These are phyloP conservation scores for Triplophysa tibetana DNA, from an alignment of 2,113 vertebrate species.

Conservation along the genomic window DNA sequence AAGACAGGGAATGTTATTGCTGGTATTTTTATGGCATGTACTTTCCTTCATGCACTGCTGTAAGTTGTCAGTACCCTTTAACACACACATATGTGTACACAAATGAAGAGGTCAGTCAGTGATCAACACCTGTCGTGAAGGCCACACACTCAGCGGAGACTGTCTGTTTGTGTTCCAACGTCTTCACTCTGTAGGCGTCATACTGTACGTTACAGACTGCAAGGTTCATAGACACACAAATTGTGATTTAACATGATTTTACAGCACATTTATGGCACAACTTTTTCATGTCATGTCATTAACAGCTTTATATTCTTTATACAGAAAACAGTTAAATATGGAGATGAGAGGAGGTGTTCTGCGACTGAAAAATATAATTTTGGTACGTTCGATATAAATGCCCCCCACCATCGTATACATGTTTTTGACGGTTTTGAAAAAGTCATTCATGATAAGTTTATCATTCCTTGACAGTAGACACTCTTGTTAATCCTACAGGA, in stretches of 20 bases:
- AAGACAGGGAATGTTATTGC: constrained; percentile 46
- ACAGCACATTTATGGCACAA: too few relatives aligned
- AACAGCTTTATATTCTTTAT: too few relatives aligned
- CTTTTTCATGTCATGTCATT: too few relatives aligned
- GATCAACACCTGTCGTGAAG: constrained; percentile 61
- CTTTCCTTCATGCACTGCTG: constrained; percentile 33
- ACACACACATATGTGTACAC: background rate
- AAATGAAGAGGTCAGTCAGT: constrained; percentile 31
- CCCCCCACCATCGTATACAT: background rate
- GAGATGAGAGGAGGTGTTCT: too few relatives aligned
- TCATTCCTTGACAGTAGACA: constrained; percentile 30
- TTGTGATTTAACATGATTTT: too few relatives aligned
- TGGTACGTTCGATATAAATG: background rate
- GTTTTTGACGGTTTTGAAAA: background rate
- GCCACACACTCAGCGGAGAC: constrained; percentile 61
- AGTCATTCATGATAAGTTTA: constrained; percentile 29
- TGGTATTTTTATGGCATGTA: constrained; percentile 49
- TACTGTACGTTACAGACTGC: too few relatives aligned
- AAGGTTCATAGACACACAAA: too few relatives aligned
- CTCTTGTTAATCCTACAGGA: constrained; percentile 40
- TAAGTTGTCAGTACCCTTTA: constrained; percentile 6
- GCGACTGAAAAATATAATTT: too few relatives aligned
- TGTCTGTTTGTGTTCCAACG: constrained; percentile 33
- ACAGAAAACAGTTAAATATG: too few relatives aligned
- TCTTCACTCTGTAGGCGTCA: background rate